Conservation (phyloP, 35 echinoderm and acorn worm species). For the Lytechinus variegatus region DNA sequence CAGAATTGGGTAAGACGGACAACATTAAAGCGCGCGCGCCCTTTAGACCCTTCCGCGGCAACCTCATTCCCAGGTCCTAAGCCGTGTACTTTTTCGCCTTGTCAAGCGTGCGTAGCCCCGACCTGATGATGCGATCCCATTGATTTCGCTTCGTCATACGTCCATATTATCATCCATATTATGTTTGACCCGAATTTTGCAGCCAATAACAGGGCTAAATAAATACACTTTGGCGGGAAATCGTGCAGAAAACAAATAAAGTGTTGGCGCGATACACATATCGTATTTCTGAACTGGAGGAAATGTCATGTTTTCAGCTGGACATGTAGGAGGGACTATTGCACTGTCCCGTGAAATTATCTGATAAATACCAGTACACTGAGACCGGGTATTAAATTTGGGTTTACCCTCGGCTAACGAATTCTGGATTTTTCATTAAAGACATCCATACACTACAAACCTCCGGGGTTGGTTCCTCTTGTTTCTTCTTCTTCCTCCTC, state of each 20-base stretch:
- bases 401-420: neutral
- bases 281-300: neutral
- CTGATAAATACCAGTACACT: neutral
- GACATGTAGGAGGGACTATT: neutral
- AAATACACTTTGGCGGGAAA: constrained; percentile 11
- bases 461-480: no score
- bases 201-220: neutral
- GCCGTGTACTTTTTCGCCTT: neutral
- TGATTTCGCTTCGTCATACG: neutral
- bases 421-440: no score
- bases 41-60: neutral
- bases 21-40: neutral
- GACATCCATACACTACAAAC: no score
- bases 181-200: neutral
- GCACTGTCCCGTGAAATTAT: neutral
- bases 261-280: neutral
- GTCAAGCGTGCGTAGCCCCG: neutral
- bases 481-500: no score
- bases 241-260: neutral
- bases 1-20: neutral
- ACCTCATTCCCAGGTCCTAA: neutral
- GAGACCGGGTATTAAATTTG: neutral
- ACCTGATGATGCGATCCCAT: neutral
- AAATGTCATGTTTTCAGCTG: neutral
- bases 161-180: constrained; percentile 15